Evolutionary conservation across 2,797 vertebrate species (phyloP), one percentile per base, ranked within the genome.

Genomic region (Brachymystax lenok): DNA sequence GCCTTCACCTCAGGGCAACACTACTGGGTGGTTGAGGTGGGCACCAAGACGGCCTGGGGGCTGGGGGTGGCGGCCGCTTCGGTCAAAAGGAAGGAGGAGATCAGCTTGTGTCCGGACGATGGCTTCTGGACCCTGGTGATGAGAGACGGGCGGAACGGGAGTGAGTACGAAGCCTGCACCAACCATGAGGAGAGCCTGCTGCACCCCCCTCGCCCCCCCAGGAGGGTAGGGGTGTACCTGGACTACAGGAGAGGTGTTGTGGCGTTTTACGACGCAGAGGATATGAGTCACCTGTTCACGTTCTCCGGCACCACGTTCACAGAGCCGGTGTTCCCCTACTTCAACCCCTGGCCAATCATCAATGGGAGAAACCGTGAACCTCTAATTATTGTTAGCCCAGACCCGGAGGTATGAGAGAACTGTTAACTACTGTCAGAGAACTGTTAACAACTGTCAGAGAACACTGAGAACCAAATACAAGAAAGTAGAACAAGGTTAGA

Each of bases 11-110:
- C 90, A 0, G 92, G 93, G 64, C 80, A 92, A 71, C 93, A 94
- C 88, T 94, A 94, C 88, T 94, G 93, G 93, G 93, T 94, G 88
- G 93, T 94, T 77, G 90, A 92, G n/a, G 93, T 96, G 75, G 91
- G 86, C 69, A 80, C 79, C 50, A 92, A 93, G 73, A 94, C 88
- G 0, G 92, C 93, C 0, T 95, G 95, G 94, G 92, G 90, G 1
- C 89, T 95, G 5, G 94, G 95, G 0, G 92, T 95, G 77, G 95
- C 92, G 33, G 59, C 27, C 0, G 90, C 92, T 51, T 94, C 91
- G 0, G 92, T 94, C 77, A 92, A 91, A 82, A 85, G 93, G 69
- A 94, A 93, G 74, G 92, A 89, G 2, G 90, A 91, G 30, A 89
- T 89, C 80, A 92, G 84, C 79, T 89, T 94, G 59, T 92, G 91